Percentiles rank a stretch among this genome's conserved stretches.
These are phyloP conservation scores for Erebia epiphron DNA, from an alignment of 2,888 invertebrate genomes.

Conservation along the genomic window DNA sequence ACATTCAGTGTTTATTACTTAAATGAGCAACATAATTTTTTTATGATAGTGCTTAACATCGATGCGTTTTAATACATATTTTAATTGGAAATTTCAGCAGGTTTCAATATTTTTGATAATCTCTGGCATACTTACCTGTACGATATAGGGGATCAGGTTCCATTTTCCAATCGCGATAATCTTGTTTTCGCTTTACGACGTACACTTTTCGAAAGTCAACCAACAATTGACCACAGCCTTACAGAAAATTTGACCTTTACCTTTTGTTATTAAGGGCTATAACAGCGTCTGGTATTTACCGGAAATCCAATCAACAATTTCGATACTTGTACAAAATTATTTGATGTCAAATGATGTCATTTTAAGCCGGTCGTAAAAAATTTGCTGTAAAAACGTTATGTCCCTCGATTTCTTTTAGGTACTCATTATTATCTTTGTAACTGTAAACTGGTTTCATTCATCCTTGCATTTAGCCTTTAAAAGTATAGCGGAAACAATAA, in stretches of 20 bases:
- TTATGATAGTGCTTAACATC: background rate
- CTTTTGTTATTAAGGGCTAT: slow-evolving; percentile 23
- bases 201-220: slow-evolving; percentile 33
- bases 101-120: slow-evolving; percentile 30
- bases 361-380: slow-evolving; percentile 46
- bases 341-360: slow-evolving; percentile 50
- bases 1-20: background rate
- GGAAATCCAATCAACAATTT: slow-evolving; percentile 16
- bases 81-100: slow-evolving; percentile 35
- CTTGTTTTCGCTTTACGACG: slow-evolving; percentile 42
- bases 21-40: background rate
- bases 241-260: slow-evolving; percentile 29
- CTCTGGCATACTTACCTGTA: slow-evolving; percentile 43
- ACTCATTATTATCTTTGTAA: slow-evolving; percentile 42
- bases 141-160: slow-evolving; percentile 43
- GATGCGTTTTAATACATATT: slow-evolving; percentile 11
- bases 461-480: slow-evolving; percentile 45
- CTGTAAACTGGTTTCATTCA: slow-evolving; percentile 47
- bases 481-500: slow-evolving; percentile 43
- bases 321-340: slow-evolving; percentile 41
- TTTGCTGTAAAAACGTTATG: slow-evolving; percentile 44
- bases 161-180: slow-evolving; percentile 43
- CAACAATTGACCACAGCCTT: slow-evolving; percentile 16
- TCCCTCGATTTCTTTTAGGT: slow-evolving; percentile 44
- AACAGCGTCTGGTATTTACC: slow-evolving; percentile 19